phyloP scores from a whole-genome alignment of 2,888 invertebrate species.

The Drosophila prostipennis region DNA sequence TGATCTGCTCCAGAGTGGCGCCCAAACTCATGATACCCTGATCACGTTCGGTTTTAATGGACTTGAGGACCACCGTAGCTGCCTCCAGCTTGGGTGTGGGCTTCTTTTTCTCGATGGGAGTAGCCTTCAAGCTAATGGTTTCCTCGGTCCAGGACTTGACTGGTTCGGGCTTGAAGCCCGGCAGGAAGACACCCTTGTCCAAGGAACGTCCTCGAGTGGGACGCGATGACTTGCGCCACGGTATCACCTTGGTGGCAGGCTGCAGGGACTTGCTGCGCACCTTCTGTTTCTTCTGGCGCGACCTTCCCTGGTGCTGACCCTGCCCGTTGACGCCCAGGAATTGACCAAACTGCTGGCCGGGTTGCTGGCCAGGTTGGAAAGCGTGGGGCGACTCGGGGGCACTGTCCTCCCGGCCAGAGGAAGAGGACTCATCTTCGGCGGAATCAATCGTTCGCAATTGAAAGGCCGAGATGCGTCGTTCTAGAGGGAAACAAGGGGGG shows the following conservation, averaged over 20 bases:
- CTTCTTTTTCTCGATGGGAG: slow-evolving; percentile 85
- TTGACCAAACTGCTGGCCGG: slow-evolving; percentile 72
- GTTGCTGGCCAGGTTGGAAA: slow-evolving; percentile 53
- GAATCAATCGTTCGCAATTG: slow-evolving; percentile 83
- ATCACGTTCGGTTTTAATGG: slow-evolving; percentile 85
- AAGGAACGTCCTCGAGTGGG: slow-evolving; percentile 84
- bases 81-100: slow-evolving; percentile 85
- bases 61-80: slow-evolving; percentile 85
- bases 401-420: slow-evolving; percentile 83
- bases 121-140: slow-evolving; percentile 86
- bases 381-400: slow-evolving; percentile 80
- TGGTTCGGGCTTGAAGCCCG: slow-evolving; percentile 83
- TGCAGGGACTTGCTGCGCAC: slow-evolving; percentile 83
- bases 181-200: slow-evolving; percentile 84
- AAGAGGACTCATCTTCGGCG: slow-evolving; percentile 83
- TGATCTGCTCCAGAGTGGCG: slow-evolving; percentile 82
- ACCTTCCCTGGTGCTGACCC: slow-evolving; percentile 78
- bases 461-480: slow-evolving; percentile 83
- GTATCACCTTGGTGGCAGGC: slow-evolving; percentile 81
- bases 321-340: slow-evolving; percentile 77
- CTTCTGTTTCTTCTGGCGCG: slow-evolving; percentile 81
- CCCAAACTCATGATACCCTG: slow-evolving; percentile 83
- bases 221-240: slow-evolving; percentile 83
- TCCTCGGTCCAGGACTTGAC: slow-evolving; percentile 88
- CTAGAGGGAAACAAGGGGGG: slow-evolving; percentile 50